Conservation (phyloP, 2,888 invertebrate genomes). For the Heliconius charithonia region DNA sequence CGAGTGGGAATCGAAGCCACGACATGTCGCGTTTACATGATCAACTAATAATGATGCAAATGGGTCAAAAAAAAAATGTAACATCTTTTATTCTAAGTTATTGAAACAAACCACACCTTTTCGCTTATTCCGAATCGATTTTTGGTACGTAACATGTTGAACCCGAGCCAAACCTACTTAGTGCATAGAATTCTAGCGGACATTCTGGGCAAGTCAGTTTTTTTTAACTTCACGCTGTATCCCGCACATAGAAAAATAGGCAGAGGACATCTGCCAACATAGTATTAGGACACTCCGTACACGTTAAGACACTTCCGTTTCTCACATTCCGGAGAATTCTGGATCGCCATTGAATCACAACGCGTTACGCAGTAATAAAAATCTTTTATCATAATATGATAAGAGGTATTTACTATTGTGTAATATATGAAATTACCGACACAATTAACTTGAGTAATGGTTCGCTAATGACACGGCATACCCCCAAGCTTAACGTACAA, state of each 20-base stretch:
- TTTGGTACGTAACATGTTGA: slow-evolving; percentile 32
- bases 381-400: no score
- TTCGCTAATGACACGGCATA: neutral
- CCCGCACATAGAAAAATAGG: no score
- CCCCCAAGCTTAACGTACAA: neutral
- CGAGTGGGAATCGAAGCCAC: no score
- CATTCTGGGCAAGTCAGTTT: neutral
- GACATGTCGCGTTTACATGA: no score
- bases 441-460: slow-evolving; percentile 12
- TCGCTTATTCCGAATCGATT: slow-evolving; percentile 27
- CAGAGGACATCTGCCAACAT: no score
- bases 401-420: no score
- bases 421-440: neutral
- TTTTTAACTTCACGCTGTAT: no score
- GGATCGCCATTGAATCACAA: no score
- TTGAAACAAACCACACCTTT: slow-evolving; percentile 7
- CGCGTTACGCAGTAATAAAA: no score
- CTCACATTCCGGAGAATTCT: no score
- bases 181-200: slow-evolving; percentile 25
- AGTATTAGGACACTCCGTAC: no score
- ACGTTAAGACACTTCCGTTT: no score
- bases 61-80: neutral
- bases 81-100: neutral
- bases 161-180: slow-evolving; percentile 32
- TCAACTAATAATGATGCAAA: neutral